Percentiles rank a stretch among this genome's conserved stretches.
Conservation (phyloP, 2,888 invertebrate species). For the Caenorhabditis sinica region DNA sequence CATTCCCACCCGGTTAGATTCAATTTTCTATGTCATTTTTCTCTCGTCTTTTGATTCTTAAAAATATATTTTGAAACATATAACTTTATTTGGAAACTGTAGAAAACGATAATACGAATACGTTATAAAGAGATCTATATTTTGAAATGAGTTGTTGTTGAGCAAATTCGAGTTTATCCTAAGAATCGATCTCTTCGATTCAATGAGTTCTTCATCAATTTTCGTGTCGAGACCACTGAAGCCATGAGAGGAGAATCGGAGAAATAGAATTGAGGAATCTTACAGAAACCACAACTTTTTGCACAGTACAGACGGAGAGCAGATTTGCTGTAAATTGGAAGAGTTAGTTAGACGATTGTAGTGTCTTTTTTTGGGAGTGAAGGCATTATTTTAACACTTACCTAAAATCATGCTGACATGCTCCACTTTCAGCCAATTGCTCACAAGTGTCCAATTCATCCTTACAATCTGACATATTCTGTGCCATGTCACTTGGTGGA, state of each 20-base stretch:
- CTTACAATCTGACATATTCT: slow-evolving; percentile 69
- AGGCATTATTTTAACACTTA: slow-evolving; percentile 1
- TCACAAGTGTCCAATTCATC: slow-evolving; percentile 77
- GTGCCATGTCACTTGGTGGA: slow-evolving; percentile 66
- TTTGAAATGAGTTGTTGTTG: slow-evolving; percentile 23
- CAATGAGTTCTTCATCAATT: slow-evolving; percentile 46
- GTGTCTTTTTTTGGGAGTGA: not conserved
- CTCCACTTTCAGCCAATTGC: slow-evolving; percentile 74
- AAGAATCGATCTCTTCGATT: slow-evolving; percentile 50
- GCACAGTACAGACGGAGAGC: slow-evolving; percentile 77
- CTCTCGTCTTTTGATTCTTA: not conserved
- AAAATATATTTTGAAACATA: slow-evolving; percentile 4
- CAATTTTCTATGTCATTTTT: slow-evolving; percentile 34
- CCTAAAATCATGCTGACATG: slow-evolving; percentile 76
- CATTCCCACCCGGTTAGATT: slow-evolving; percentile 40
- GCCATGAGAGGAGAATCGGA: slow-evolving; percentile 62
- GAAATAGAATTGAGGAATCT: slow-evolving; percentile 72
- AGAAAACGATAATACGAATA: slow-evolving; percentile 45
- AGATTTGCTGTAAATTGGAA: slow-evolving; percentile 49
- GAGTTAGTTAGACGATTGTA: too few species aligned
- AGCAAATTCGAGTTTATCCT: slow-evolving; percentile 12
- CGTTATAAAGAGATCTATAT: slow-evolving; percentile 49
- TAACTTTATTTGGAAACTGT: slow-evolving; percentile 16
- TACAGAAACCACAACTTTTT: slow-evolving; percentile 77
- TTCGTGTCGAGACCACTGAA: slow-evolving; percentile 53